These are phyloP conservation scores for Streblospio benedicti DNA, from an alignment of 1,140 invertebrate species.

Conservation along the genomic window DNA sequence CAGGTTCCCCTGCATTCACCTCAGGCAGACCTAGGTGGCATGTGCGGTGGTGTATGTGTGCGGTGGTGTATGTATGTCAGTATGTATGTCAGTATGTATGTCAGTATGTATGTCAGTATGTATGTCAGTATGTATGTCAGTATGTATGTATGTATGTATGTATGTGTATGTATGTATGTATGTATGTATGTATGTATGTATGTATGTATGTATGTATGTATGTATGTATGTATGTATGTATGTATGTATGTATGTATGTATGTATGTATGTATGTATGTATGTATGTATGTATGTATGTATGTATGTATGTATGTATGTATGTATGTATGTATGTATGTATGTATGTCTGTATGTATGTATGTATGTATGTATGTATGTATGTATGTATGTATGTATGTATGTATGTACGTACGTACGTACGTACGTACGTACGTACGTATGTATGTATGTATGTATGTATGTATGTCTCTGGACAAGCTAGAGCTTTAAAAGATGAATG, in stretches of 20 bases:
- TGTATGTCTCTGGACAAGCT: conserved; percentile 11
- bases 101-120: too few species aligned
- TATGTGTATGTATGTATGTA: too few species aligned
- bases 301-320: conserved; percentile 5
- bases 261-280: conserved; percentile 7
- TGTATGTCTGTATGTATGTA: background rate
- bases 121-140: too few species aligned
- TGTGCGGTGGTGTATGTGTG: too few species aligned
- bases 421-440: conserved; percentile 8
- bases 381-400: conserved; percentile 5
- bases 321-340: conserved; percentile 1
- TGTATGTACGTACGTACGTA: conserved; percentile 8
- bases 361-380: conserved; percentile 1
- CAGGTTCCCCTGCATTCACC: too few species aligned
- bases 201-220: background rate
- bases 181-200: too few species aligned
- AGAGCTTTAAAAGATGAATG: too few species aligned
- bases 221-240: background rate
- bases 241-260: conserved; percentile 9
- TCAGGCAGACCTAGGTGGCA: too few species aligned
- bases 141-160: too few species aligned
- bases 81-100: too few species aligned
- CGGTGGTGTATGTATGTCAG: too few species aligned
- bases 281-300: conserved; percentile 7
- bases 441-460: conserved; percentile 14